Percentiles rank a stretch among this genome's conserved stretches.
Evolutionary conservation across 2,797 vertebrate species (phyloP).

Genomic region (Phyllotis vaccarum): DNA sequence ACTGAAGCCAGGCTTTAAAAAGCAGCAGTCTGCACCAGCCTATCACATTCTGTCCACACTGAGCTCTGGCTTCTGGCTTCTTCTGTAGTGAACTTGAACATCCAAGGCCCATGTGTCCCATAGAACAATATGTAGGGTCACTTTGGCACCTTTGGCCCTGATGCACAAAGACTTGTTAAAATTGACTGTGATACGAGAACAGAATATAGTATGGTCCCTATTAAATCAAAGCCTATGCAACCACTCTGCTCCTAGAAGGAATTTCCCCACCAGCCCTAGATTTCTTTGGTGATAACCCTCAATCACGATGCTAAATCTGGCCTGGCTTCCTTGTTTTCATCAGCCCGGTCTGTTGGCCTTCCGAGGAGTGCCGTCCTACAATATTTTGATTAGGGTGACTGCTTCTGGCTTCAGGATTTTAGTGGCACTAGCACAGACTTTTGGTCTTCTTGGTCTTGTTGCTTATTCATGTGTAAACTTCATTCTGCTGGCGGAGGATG

Average conservation of each 20-base stretch:
- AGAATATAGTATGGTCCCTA: not conserved
- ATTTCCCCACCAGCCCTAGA: not conserved
- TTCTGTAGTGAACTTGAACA: not conserved
- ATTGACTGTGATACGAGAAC: not conserved
- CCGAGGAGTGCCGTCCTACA: accelerated
- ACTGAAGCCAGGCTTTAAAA: not conserved
- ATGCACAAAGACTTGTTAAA: not conserved
- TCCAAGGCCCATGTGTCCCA: not conserved
- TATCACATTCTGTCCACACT: not conserved
- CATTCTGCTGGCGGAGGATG: not conserved
- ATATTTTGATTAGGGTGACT: slow-evolving; percentile 11
- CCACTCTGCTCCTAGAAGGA: too few species aligned
- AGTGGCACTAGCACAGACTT: not conserved
- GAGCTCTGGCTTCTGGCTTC: not conserved
- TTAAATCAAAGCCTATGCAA: not conserved
- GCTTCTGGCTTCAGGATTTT: not conserved
- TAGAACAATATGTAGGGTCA: not conserved
- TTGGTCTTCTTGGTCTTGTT: not conserved
- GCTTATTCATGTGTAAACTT: not conserved
- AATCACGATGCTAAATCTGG: too few species aligned
- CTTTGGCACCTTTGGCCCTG: not conserved
- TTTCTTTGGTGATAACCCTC: not conserved
- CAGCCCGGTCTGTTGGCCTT: not conserved
- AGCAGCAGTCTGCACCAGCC: too few species aligned
- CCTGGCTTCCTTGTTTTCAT: not conserved